Conservation (phyloP, 2,888 invertebrate genomes). For the Torymus texanus region DNA sequence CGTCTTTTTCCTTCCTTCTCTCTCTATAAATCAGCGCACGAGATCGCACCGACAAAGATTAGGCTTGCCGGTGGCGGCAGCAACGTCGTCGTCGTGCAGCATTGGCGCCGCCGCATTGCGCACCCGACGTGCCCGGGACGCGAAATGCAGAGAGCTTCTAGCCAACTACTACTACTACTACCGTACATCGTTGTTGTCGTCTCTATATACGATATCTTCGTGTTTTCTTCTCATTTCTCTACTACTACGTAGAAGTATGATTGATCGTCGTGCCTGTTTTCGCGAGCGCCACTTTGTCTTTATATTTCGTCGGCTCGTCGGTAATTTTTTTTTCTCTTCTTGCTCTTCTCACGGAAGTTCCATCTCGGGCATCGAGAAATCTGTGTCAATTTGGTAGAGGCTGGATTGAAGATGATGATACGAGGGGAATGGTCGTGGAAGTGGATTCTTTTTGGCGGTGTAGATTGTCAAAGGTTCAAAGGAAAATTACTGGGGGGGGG, state of each 20-base stretch:
- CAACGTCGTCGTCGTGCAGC: constrained; percentile 12
- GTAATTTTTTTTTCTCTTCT: too few species aligned
- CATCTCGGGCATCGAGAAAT: too few species aligned
- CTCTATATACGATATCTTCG: too few species aligned
- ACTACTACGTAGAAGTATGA: neutral
- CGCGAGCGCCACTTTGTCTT: constrained; percentile 12
- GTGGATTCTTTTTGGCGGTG: neutral
- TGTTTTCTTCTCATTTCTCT: too few species aligned
- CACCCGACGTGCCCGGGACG: constrained; percentile 55
- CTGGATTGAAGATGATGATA: too few species aligned
- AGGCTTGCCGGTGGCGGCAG: neutral
- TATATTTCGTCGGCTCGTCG: neutral
- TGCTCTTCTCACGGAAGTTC: too few species aligned
- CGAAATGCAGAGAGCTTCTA: constrained; percentile 36
- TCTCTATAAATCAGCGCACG: neutral
- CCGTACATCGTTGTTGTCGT: too few species aligned
- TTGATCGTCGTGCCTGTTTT: constrained; percentile 28
- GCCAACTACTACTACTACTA: too few species aligned
- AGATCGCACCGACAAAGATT: neutral
- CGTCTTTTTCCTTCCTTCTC: too few species aligned
- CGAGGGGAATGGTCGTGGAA: neutral
- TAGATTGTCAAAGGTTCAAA: neutral
- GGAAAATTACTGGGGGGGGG: too few species aligned
- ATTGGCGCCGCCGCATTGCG: constrained; percentile 59
- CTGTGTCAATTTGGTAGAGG: too few species aligned